These are phyloP conservation scores for Carduelis carduelis DNA, from an alignment of 2,797 vertebrate genomes.

Conservation along the genomic window DNA sequence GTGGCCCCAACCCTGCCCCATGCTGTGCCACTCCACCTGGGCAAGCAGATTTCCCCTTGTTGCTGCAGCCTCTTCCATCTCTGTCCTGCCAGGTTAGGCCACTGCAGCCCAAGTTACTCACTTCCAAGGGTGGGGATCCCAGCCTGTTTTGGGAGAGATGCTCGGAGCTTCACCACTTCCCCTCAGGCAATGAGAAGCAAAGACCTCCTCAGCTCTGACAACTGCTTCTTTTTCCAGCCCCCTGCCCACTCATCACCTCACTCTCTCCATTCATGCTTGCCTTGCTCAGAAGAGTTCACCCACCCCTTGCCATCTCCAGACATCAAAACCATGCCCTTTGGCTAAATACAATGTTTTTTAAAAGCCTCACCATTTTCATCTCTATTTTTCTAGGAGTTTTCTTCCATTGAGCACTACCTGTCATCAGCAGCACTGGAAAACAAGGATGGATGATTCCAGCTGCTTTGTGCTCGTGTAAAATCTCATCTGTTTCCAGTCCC, in stretches of 20 bases:
- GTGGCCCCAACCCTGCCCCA: accelerated
- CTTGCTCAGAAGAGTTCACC: neutral
- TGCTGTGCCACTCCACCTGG: neutral
- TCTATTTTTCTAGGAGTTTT: neutral
- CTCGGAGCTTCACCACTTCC: accelerated
- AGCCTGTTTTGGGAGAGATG: neutral
- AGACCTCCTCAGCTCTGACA: neutral
- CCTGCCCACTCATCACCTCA: neutral
- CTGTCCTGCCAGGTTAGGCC: neutral
- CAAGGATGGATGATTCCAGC: neutral
- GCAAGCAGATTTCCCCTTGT: neutral
- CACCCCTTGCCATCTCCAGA: neutral
- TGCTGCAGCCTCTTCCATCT: neutral
- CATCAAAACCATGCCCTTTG: conserved; percentile 13
- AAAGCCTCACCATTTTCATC: conserved; percentile 13
- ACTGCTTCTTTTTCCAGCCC: neutral
- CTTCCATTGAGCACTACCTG: neutral
- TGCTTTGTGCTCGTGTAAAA: neutral
- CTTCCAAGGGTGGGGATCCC: neutral
- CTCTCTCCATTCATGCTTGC: neutral
- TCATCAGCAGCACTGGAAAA: neutral
- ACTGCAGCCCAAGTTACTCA: accelerated
- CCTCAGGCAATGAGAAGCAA: neutral
- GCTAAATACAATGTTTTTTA: neutral
- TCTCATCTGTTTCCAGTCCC: neutral